A percentile compares a stretch with the other conserved stretches of the same genome.
These are phyloP conservation scores for Barypeithes pellucidus DNA, from an alignment of 2,888 invertebrate genomes.

Conservation along the genomic window DNA sequence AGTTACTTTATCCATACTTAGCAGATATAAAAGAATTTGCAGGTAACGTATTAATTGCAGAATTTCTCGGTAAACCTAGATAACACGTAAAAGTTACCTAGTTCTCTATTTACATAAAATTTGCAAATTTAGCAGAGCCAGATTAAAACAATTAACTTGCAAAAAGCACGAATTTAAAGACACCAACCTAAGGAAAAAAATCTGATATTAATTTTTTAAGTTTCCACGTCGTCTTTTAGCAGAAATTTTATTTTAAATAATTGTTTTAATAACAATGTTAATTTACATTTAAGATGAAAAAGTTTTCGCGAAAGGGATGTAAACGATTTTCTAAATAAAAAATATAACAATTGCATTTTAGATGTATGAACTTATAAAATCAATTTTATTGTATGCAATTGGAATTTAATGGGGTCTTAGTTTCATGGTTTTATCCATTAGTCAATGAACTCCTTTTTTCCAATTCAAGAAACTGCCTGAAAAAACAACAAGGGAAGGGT, in stretches of 20 bases:
- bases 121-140: background rate
- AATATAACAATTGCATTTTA: no score
- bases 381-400: no score
- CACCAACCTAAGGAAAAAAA: background rate
- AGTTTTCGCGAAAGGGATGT: no score
- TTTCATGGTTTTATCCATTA: no score
- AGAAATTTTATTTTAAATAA: background rate
- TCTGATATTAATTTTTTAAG: conserved; percentile 5
- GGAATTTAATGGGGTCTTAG: no score
- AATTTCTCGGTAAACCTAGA: background rate
- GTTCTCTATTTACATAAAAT: conserved; percentile 19
- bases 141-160: conserved; percentile 5
- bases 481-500: no score
- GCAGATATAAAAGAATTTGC: background rate
- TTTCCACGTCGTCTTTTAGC: background rate
- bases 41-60: background rate
- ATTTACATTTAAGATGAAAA: no score
- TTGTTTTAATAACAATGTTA: background rate
- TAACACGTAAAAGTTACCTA: conserved; percentile 9
- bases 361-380: no score
- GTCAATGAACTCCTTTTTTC: no score
- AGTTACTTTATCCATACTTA: no score
- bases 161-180: conserved; percentile 9
- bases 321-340: no score
- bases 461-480: no score